Evolutionary conservation across 2,888 invertebrate species (phyloP), one percentile per base, ranked within the genome.

Genomic region (Scaeva pyrastri): DNA sequence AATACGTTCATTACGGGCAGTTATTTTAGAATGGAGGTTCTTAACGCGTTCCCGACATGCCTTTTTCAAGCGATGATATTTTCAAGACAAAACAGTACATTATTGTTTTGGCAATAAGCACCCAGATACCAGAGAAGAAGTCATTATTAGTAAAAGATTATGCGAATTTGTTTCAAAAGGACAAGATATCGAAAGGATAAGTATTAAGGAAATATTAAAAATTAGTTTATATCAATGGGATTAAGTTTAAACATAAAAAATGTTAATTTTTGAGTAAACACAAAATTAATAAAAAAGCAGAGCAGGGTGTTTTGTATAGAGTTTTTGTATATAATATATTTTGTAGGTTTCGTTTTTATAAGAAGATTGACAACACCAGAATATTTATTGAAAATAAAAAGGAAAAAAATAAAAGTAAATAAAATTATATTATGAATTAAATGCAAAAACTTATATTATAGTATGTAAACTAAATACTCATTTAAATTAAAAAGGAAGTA

Each of bases 1-100:
- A 91, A 97, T 96, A 92, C 97, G 96, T 94, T 98, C 97, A 93
- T 95, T 96, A 89, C 97, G 96, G 93, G 97, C 96, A 91, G 96
- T 95, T 91, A 98, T 96, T 94, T 97, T 97, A 94, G 95, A 96
- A 93, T 97, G 97, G 91, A 98, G 95, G 92, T 95, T 95, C 93
- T 96, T 96, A 91, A 97, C 96, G 93, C 95, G 95, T 93, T 97
- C 97, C 93, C 96, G 96, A 94, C 95, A 96, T 93, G 95, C 96
- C 97, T 97, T 93, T 87, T 75, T 83, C 68, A 80, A 82, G 76
- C 68, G 43, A 80, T 62, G 45, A 64, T 19, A 45, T 58, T 36
- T 73, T 56, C 19, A 50, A 39, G 58, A 64, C 70, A 73, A 16
- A n/a, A 78, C 41, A 74, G 39, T 50, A 76, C 55, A 60, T 82